These are phyloP conservation scores for Coleophora deauratella DNA, from an alignment of 2,888 invertebrate genomes.

Conservation along the genomic window DNA sequence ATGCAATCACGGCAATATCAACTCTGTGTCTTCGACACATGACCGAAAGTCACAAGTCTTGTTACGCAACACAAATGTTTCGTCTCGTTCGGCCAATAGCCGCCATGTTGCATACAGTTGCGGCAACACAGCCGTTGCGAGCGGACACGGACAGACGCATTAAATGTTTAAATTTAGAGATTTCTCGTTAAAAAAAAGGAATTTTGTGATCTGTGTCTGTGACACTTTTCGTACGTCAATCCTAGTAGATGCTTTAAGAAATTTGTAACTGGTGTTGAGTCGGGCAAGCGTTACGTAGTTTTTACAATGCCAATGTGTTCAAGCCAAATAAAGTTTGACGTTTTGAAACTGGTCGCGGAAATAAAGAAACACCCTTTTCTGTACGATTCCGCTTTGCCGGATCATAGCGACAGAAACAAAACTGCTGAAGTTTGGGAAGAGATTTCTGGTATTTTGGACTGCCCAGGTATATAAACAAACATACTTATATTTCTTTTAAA, in stretches of 20 bases:
- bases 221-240: too few species aligned
- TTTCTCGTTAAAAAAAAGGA: too few species aligned
- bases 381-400: constrained; percentile 23
- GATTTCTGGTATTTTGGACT: neutral
- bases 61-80: too few species aligned
- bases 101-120: constrained; percentile 9
- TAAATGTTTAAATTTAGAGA: neutral
- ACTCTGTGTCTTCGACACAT: too few species aligned
- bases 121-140: constrained; percentile 25
- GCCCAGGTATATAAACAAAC: neutral
- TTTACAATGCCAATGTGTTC: constrained; percentile 17
- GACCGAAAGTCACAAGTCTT: too few species aligned
- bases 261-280: too few species aligned
- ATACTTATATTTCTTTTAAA: too few species aligned
- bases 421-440: constrained; percentile 16
- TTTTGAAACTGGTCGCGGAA: constrained; percentile 27
- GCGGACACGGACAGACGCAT: constrained; percentile 12
- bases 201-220: too few species aligned
- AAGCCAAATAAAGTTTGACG: constrained; percentile 12
- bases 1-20: too few species aligned
- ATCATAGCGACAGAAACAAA: constrained; percentile 22
- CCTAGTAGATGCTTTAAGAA: too few species aligned
- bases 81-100: too few species aligned
- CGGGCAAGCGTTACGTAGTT: too few species aligned
- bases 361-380: constrained; percentile 27